phyloP scores from a whole-genome alignment of 2,888 invertebrate species.

The Sarcophaga carnaria region DNA sequence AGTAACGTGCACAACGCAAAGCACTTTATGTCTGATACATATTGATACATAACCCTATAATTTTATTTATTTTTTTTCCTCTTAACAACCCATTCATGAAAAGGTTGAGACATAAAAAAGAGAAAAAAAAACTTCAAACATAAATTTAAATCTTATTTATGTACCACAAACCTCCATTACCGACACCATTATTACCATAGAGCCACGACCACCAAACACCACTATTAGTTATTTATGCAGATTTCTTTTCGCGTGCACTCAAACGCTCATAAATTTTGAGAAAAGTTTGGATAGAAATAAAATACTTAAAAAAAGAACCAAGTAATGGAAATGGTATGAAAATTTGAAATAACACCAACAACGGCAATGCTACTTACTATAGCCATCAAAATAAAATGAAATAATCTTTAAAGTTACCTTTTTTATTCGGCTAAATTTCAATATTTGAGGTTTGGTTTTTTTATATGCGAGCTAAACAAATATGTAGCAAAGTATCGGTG shows the following conservation, averaged over 20 bases:
- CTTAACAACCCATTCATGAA: too few relatives aligned
- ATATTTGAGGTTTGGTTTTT: constrained; percentile 3
- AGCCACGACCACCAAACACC: constrained; percentile 40
- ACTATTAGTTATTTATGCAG: constrained; percentile 55
- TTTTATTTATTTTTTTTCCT: background rate
- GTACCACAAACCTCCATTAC: constrained; percentile 45
- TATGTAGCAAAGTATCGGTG: too few relatives aligned
- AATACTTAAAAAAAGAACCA: background rate
- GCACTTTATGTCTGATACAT: background rate
- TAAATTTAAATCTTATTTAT: constrained; percentile 55
- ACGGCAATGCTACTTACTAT: background rate
- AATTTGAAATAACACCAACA: constrained; percentile 35
- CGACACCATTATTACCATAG: constrained; percentile 45
- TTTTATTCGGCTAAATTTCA: constrained; percentile 3
- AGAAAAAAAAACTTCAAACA: background rate
- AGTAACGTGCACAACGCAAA: constrained; percentile 7
- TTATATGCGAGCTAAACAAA: background rate
- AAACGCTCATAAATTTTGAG: constrained; percentile 63
- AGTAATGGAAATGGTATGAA: background rate
- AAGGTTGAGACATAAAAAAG: too few relatives aligned
- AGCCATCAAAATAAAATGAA: constrained; percentile 15
- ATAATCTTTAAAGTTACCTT: constrained; percentile 44
- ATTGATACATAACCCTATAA: constrained; percentile 8
- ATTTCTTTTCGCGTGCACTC: constrained; percentile 44
- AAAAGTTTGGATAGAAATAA: constrained; percentile 60